These are phyloP conservation scores for Leptinotarsa texana DNA, from an alignment of 1,140 invertebrate species.

Conservation along the genomic window DNA sequence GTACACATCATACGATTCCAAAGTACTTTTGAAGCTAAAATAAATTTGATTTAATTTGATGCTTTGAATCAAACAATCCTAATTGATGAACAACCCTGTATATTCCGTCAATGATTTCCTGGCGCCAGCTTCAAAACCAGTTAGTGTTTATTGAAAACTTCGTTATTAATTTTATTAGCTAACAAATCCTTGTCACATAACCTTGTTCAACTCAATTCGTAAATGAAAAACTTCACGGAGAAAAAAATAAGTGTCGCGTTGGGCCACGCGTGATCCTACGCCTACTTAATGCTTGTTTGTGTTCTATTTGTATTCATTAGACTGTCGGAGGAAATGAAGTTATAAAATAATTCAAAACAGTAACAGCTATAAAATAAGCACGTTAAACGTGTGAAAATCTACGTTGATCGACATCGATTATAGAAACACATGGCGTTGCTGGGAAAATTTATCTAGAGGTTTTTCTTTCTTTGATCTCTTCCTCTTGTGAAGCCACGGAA, in stretches of 20 bases:
- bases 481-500: too few species aligned
- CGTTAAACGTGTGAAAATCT: not conserved
- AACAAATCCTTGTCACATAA: not conserved
- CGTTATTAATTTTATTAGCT: not conserved
- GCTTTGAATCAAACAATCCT: not conserved
- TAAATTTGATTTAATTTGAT: not conserved
- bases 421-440: not conserved
- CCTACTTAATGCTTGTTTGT: constrained; percentile 1
- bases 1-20: too few species aligned
- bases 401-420: not conserved
- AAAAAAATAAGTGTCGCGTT: not conserved
- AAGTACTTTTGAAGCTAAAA: too few species aligned
- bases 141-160: not conserved
- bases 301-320: constrained; percentile 3
- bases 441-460: too few species aligned
- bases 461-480: too few species aligned
- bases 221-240: not conserved
- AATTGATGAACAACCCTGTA: not conserved
- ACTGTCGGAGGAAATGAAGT: not conserved
- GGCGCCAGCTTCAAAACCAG: not conserved
- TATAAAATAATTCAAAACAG: constrained; percentile 1
- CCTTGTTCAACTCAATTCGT: not conserved
- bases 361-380: not conserved
- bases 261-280: not conserved
- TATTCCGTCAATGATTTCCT: not conserved